Percentiles rank a stretch among this genome's conserved stretches.
Evolutionary conservation across 1,140 invertebrate genomes (phyloP).

Genomic region (Cydia pomonella): DNA sequence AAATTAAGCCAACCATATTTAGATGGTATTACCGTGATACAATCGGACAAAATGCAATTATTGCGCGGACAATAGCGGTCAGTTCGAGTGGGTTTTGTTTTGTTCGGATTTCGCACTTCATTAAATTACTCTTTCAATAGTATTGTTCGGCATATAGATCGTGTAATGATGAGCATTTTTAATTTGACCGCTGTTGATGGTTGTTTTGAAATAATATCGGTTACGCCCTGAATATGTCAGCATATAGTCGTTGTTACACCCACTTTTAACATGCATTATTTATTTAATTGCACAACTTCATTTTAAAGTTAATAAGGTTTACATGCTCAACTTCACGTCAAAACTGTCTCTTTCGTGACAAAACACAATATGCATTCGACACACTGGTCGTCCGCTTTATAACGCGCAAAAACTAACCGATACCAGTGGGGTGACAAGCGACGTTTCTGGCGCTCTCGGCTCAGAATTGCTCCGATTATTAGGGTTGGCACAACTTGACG

Average conservation of each 20-base stretch:
- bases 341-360: too few species aligned
- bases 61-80: constrained; percentile 7
- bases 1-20: not conserved
- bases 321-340: too few species aligned
- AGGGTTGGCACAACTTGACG: too few species aligned
- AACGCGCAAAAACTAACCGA: too few species aligned
- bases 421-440: too few species aligned
- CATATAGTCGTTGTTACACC: not conserved
- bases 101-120: constrained; percentile 24
- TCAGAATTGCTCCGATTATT: too few species aligned
- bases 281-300: too few species aligned
- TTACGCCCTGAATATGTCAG: not conserved
- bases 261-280: not conserved
- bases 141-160: constrained; percentile 3
- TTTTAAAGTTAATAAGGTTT: too few species aligned
- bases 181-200: constrained; percentile 1
- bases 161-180: constrained; percentile 17
- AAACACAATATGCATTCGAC: too few species aligned
- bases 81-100: constrained; percentile 24
- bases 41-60: not conserved
- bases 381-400: too few species aligned
- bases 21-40: not conserved
- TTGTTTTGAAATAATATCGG: constrained; percentile 6
- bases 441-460: too few species aligned
- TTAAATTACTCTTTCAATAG: not conserved